Evolutionary conservation across 2,797 vertebrate species (phyloP), one percentile per base, ranked within the genome.

Genomic region (Lepidocolaptes lacrymiger): DNA sequence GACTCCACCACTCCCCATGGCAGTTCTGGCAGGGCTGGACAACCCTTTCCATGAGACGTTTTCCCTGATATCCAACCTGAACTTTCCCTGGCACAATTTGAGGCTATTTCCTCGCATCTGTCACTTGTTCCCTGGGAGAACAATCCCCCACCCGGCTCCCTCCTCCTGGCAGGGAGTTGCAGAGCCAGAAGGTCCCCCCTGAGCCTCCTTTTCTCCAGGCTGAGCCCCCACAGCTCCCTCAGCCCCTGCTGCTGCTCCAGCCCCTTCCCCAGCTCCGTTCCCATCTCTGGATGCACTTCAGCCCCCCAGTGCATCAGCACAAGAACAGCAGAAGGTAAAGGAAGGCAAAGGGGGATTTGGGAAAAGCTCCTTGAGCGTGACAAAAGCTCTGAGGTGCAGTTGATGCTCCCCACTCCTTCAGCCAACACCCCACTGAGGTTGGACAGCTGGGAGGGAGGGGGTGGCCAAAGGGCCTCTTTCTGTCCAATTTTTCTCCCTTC

Each of bases 1-100:
- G 10, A 3, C 18, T 63, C 43, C 51, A 37, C 4, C 6, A 19
- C 49, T 17, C 21, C 30, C 41, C 10, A n/a, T 21, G 14, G 30
- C 62, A 63, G 7, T 30, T 49, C 36, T 49, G 41, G 22, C 12
- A 17, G 55, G 7, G 10, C 30, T 55, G 55, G 15, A 37, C 36
- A 55, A 1, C 10, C 6, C 1, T 37, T 76, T 51, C 49, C 43
- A 30, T 56, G 23, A 44, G 56, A 21, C 28, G 13, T n/a, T 43
- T 37, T 76, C 32, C 20, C 5, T 59, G 9, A 37, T 44, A 37
- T n/a, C 36, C 32, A 28, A 6, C 12, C 14, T 17, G 4, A 43
- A 23, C 6, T 8, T 75, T 0, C 13, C 13, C 15, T 36, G 48
- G 48, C 2, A 0, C 2, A 28, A 10, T 9, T 1, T n/a, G 71